Evolutionary conservation across 1,140 invertebrate species (phyloP).

Genomic region (Pseudobourletiella spinata): DNA sequence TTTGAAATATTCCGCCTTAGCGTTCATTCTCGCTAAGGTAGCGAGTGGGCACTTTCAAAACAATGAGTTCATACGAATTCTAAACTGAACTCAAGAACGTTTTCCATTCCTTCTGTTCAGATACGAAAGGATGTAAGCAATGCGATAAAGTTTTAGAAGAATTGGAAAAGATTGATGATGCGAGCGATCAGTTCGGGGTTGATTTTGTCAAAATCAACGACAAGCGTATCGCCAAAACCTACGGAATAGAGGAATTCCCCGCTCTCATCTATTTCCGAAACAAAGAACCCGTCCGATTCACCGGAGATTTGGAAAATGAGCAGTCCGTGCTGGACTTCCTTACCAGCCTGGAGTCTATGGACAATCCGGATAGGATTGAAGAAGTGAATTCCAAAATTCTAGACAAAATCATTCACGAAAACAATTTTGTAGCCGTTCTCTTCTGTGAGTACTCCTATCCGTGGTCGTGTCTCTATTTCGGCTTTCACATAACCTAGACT

Average conservation of each 20-base stretch:
- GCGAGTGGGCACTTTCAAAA: too few relatives aligned
- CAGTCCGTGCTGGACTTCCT: constrained; percentile 85
- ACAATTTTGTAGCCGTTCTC: constrained; percentile 82
- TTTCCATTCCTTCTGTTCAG: too few relatives aligned
- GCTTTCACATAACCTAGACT: too few relatives aligned
- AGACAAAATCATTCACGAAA: constrained; percentile 82
- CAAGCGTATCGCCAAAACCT: constrained; percentile 86
- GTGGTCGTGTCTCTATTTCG: too few relatives aligned
- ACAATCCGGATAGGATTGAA: constrained; percentile 87
- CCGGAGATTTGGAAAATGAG: constrained; percentile 89
- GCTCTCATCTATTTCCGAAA: constrained; percentile 89
- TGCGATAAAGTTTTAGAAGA: constrained; percentile 84
- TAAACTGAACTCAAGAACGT: too few relatives aligned
- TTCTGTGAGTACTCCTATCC: constrained; percentile 77
- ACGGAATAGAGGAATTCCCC: constrained; percentile 87
- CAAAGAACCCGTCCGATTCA: constrained; percentile 64
- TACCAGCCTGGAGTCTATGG: constrained; percentile 87
- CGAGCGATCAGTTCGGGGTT: constrained; percentile 72
- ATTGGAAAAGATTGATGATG: constrained; percentile 75
- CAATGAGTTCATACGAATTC: too few relatives aligned
- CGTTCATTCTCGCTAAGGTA: too few relatives aligned
- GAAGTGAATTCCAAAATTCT: constrained; percentile 88
- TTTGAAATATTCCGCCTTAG: too few relatives aligned
- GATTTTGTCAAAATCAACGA: constrained; percentile 94
- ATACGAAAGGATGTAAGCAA: constrained; percentile 80